phyloP scores from a whole-genome alignment of 2,797 vertebrate genomes.

The Tokudaia tokunoshimensis region DNA sequence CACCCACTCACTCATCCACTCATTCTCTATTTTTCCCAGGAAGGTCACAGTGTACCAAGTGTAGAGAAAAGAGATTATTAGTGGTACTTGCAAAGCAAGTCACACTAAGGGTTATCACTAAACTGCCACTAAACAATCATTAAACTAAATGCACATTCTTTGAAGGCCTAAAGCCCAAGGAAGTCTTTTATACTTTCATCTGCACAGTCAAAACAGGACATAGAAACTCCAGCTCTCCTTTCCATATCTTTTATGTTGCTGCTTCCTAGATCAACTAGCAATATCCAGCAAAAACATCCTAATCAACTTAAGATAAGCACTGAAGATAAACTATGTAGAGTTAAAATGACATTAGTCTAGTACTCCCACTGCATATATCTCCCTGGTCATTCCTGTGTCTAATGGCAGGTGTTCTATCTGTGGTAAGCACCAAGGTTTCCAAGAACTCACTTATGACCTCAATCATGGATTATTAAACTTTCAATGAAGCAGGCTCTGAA shows the following conservation, averaged over 20 bases:
- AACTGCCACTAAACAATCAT: not conserved
- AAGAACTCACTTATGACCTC: not conserved
- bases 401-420: not conserved
- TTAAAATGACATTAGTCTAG: not conserved
- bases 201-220: no score
- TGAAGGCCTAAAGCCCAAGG: not conserved
- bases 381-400: not conserved
- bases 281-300: not conserved
- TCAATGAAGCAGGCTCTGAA: conserved; percentile 8
- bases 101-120: not conserved
- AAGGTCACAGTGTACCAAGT: not conserved
- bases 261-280: not conserved
- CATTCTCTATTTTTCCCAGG: not conserved
- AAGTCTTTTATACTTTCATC: not conserved
- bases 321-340: not conserved
- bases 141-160: not conserved
- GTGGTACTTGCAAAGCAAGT: not conserved
- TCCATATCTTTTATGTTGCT: not conserved
- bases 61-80: not conserved
- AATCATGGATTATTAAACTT: not conserved
- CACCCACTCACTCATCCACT: not conserved
- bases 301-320: not conserved
- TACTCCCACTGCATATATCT: not conserved
- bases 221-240: not conserved
- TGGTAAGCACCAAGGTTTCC: not conserved